phyloP scores from a whole-genome alignment of 2,797 vertebrate genomes.

The Salarias fasciatus region DNA sequence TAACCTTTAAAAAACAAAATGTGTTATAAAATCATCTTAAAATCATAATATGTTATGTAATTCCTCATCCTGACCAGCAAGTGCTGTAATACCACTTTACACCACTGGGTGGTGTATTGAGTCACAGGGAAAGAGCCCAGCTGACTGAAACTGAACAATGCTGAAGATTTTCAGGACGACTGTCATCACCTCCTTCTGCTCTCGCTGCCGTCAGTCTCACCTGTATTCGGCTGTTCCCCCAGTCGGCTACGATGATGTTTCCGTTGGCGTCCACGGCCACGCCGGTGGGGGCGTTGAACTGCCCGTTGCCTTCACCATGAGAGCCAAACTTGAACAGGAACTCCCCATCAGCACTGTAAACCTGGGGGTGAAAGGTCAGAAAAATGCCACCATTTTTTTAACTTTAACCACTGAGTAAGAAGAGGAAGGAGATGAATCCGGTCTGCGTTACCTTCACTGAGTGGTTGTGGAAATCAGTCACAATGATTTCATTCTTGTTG shows the following conservation, averaged over 20 bases:
- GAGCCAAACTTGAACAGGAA: slow-evolving; percentile 98
- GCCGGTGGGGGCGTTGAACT: slow-evolving; percentile 96
- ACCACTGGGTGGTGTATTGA: too few relatives aligned
- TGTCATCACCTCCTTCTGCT: too few relatives aligned
- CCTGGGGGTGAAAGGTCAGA: slow-evolving; percentile 75
- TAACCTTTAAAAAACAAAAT: too few relatives aligned
- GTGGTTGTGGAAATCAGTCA: slow-evolving; percentile 98
- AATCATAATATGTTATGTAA: too few relatives aligned
- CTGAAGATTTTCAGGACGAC: too few relatives aligned
- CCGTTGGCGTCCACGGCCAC: slow-evolving; percentile 94
- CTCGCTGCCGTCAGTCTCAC: slow-evolving; percentile 72
- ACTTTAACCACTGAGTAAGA: not conserved
- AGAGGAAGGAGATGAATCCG: not conserved
- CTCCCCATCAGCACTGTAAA: slow-evolving; percentile 95
- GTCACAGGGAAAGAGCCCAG: too few relatives aligned
- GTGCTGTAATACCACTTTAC: too few relatives aligned
- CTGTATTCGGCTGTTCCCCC: slow-evolving; percentile 98
- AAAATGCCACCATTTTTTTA: not conserved
- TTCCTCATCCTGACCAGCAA: too few relatives aligned
- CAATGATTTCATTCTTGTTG: slow-evolving; percentile 98
- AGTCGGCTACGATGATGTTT: slow-evolving; percentile 97
- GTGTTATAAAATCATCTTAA: too few relatives aligned
- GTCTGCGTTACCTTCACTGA: slow-evolving; percentile 91
- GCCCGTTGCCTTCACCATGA: slow-evolving; percentile 95
- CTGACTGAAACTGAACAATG: too few relatives aligned